Evolutionary conservation across 2,888 invertebrate species (phyloP), one percentile per base, ranked within the genome.

Genomic region (Thymelicus acteon): DNA sequence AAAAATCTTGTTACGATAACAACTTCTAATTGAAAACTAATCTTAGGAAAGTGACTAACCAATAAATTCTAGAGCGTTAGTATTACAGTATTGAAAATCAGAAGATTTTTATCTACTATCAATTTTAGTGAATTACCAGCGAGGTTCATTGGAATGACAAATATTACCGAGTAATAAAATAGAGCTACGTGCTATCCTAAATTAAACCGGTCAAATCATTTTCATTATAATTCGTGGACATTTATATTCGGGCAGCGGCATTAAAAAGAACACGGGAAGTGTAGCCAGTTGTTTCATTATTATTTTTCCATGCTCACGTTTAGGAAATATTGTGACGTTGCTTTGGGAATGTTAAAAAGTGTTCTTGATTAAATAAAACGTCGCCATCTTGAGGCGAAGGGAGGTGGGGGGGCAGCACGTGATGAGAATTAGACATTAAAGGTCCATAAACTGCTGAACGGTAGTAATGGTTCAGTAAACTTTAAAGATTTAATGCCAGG

Each of bases 361-460:
- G 85, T 83, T 84, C 88, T 88, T 92, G 92, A 92, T 93, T 92
- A 92, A 92, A 93, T 92, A 92, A 90, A 92, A 88, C 85, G 92
- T 88, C 89, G 86, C 85, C 78, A 80, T 79, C 60, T 70, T 57
- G 82, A 79, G 74, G 76, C 19, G 19, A 19, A 19, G 69, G 76
- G 82, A 80, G 80, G n/a, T 82, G 82, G 74, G 80, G 78, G 48
- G 67, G 78, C 39, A 66, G 72, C 49, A 84, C 91, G 91, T 91
- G 92, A 87, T 82, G 77, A 75, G 91, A 88, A 90, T 92, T 80
- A 79, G 80, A 77, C 78, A 85, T 82, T 79, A 83, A 74, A 81
- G 77, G 77, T 78, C 75, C 75, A 77, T 83, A 82, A 84, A 83
- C 78, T 75, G 75, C 72, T 78, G 77, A 82, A 81, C 79, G 72